phyloP scores from a whole-genome alignment of 2,113 vertebrate species.

The Conger conger region DNA sequence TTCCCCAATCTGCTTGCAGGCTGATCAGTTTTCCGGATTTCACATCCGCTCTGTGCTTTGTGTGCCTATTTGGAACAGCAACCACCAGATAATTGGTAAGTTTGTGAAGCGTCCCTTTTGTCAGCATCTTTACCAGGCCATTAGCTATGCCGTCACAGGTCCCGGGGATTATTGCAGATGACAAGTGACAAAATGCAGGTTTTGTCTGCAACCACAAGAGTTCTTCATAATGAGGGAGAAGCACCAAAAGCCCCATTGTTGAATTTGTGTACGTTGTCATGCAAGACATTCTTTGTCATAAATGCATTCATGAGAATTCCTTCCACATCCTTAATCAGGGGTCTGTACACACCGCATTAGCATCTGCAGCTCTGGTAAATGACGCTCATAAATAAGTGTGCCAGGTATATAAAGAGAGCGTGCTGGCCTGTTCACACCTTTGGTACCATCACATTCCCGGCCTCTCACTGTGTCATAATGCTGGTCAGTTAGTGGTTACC shows the following conservation, averaged over 20 bases:
- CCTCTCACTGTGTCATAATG: constrained; percentile 48
- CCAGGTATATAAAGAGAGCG: neutral
- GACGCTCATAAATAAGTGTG: neutral
- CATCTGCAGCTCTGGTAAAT: neutral
- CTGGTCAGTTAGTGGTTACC: constrained; percentile 58
- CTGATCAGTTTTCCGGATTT: constrained; percentile 96
- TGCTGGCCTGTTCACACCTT: neutral
- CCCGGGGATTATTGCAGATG: neutral
- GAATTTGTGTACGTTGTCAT: neutral
- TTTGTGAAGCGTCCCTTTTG: constrained; percentile 9
- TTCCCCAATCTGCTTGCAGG: constrained; percentile 68
- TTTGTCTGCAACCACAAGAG: neutral
- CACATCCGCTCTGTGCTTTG: constrained; percentile 97
- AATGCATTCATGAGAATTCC: neutral
- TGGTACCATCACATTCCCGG: constrained; percentile 40
- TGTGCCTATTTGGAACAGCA: constrained; percentile 98
- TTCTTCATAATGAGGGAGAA: constrained; percentile 8
- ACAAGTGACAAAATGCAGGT: constrained; percentile 10
- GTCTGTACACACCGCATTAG: neutral
- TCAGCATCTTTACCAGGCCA: neutral
- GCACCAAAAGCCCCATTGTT: neutral
- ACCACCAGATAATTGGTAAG: constrained; percentile 98
- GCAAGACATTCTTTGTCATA: neutral
- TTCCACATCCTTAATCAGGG: neutral
- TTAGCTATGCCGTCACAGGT: neutral